Conservation (phyloP, 2,113 vertebrate genomes). For the Psammodynastes pulverulentus region DNA sequence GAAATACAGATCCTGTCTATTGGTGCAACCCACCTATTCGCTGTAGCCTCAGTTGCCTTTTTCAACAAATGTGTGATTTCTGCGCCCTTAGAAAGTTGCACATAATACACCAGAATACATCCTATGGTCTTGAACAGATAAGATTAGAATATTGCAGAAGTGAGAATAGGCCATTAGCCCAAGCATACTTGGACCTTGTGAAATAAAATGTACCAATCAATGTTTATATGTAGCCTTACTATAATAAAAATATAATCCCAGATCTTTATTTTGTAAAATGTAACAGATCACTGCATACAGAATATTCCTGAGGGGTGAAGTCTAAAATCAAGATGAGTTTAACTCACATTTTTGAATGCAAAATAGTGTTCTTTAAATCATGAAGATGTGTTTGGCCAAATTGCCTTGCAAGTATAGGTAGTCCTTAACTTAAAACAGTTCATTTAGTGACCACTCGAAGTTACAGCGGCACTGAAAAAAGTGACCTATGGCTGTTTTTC, state of each 20-base stretch:
- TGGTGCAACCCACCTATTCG: neutral
- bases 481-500: no score
- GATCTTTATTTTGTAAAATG: neutral
- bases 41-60: neutral
- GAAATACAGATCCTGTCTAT: neutral
- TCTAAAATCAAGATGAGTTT: neutral
- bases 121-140: neutral
- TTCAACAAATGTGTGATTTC: neutral
- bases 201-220: no score
- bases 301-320: neutral
- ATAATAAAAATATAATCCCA: neutral
- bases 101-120: neutral
- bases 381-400: neutral
- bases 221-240: neutral
- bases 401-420: neutral
- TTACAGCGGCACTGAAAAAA: no score
- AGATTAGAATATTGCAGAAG: neutral
- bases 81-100: neutral
- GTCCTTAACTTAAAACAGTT: no score
- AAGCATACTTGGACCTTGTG: neutral
- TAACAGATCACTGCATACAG: neutral
- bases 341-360: neutral
- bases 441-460: no score
- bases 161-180: neutral
- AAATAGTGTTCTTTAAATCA: neutral